A percentile compares a stretch with the other conserved stretches of the same genome.
Conservation (phyloP, 2,797 vertebrate species). For the Pangasius djambal region DNA sequence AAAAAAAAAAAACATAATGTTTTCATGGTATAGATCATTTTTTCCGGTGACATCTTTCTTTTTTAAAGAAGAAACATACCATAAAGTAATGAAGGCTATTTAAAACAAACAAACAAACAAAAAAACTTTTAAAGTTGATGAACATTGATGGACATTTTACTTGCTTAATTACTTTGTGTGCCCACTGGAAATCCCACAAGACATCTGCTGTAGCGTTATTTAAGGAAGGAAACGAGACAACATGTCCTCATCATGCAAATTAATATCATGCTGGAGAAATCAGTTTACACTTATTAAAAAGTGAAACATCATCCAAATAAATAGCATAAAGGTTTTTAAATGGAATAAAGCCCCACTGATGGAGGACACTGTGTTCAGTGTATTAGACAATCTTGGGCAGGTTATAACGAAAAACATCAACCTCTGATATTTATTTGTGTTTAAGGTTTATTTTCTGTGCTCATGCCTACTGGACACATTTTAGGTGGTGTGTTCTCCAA, state of each 20-base stretch:
- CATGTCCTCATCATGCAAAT: conserved; percentile 22
- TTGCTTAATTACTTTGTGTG: conserved; percentile 20
- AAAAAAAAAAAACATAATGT: neutral
- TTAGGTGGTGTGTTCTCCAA: too few species aligned
- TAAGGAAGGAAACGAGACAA: neutral
- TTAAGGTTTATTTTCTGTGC: neutral
- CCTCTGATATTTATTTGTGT: neutral
- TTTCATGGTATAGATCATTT: neutral
- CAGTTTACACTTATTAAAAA: conserved; percentile 7
- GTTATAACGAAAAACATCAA: neutral
- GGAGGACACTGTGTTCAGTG: neutral
- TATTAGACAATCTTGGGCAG: neutral
- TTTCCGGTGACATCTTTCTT: neutral
- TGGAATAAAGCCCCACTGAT: neutral
- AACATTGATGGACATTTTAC: conserved; percentile 12
- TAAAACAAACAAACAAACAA: neutral
- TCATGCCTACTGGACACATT: neutral
- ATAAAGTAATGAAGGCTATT: neutral
- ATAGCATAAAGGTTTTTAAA: neutral
- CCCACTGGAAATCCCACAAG: conserved; percentile 3
- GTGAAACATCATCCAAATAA: neutral
- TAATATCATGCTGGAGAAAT: conserved; percentile 3
- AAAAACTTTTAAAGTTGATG: neutral
- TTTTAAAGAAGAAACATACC: neutral
- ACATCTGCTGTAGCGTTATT: conserved; percentile 1